Percentiles rank a stretch among this genome's conserved stretches.
Conservation (phyloP, 2,888 invertebrate species). For the Steinernema carpocapsae region DNA sequence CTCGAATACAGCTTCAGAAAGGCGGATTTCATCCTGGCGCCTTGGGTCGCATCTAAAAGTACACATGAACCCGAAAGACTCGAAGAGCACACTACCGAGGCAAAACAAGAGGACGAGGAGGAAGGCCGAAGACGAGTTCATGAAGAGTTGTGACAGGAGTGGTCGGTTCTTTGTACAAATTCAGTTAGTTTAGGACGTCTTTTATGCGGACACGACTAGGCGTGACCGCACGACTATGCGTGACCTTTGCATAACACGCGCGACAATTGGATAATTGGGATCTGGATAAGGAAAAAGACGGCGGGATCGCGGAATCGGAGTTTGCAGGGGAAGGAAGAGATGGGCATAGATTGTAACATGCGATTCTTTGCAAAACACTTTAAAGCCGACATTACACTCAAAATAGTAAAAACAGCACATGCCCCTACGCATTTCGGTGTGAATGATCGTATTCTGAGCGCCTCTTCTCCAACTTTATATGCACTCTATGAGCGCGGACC, state of each 20-base stretch:
- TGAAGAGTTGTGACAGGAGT: not conserved
- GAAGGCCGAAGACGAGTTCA: not conserved
- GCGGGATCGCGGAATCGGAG: not conserved
- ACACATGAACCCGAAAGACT: not conserved
- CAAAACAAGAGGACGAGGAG: not conserved
- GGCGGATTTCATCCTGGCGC: not conserved
- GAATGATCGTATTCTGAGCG: no score
- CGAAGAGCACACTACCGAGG: not conserved
- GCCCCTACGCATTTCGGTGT: no score
- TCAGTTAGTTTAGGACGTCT: not conserved
- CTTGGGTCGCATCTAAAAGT: not conserved
- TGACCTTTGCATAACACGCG: constrained; percentile 26
- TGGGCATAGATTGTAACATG: no score
- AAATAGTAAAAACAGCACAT: no score
- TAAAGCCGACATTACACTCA: no score
- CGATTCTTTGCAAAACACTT: no score
- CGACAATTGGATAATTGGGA: constrained; percentile 16
- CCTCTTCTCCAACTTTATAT: no score
- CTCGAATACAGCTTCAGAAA: constrained; percentile 1
- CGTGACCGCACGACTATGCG: constrained; percentile 10
- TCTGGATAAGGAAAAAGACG: no score
- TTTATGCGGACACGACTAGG: no score
- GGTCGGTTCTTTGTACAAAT: not conserved
- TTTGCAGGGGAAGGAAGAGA: not conserved
- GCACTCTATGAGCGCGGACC: no score